Conservation (phyloP, 2,797 vertebrate species). For the Otolemur crassicaudatus region DNA sequence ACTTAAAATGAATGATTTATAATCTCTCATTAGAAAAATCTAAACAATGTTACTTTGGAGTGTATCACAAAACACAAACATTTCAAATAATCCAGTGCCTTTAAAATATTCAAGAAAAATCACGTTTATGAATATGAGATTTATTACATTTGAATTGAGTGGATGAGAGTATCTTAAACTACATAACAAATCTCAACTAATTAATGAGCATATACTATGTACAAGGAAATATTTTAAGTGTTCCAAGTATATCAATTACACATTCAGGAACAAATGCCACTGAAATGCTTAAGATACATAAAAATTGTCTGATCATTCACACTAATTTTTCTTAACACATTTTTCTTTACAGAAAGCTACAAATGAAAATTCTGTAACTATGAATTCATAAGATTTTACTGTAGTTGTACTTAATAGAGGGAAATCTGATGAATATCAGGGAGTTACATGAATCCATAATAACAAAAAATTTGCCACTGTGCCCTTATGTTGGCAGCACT, state of each 20-base stretch:
- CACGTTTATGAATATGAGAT: slow-evolving; percentile 15
- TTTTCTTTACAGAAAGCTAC: background rate
- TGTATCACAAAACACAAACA: background rate
- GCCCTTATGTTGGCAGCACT: no score
- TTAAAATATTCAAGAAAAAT: slow-evolving; percentile 54
- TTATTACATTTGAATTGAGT: slow-evolving; percentile 23
- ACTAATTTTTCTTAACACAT: background rate
- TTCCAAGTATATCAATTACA: slow-evolving; percentile 18
- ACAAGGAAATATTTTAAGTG: background rate
- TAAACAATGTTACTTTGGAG: background rate
- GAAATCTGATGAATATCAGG: background rate
- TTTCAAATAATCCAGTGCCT: slow-evolving; percentile 45
- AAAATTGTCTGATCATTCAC: background rate
- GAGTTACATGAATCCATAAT: background rate
- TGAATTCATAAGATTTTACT: slow-evolving; percentile 6
- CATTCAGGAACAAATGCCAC: background rate
- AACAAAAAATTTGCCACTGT: background rate
- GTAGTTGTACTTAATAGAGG: background rate
- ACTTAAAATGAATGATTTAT: slow-evolving; percentile 43
- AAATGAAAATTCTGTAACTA: slow-evolving; percentile 42
- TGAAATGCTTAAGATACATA: slow-evolving; percentile 22
- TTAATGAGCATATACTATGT: background rate
- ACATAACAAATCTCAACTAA: slow-evolving; percentile 39
- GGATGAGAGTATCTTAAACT: slow-evolving; percentile 1
- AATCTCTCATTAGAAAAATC: slow-evolving; percentile 4